Conservation (phyloP, 2,113 vertebrate genomes). For the Takifugu bimaculatus region DNA sequence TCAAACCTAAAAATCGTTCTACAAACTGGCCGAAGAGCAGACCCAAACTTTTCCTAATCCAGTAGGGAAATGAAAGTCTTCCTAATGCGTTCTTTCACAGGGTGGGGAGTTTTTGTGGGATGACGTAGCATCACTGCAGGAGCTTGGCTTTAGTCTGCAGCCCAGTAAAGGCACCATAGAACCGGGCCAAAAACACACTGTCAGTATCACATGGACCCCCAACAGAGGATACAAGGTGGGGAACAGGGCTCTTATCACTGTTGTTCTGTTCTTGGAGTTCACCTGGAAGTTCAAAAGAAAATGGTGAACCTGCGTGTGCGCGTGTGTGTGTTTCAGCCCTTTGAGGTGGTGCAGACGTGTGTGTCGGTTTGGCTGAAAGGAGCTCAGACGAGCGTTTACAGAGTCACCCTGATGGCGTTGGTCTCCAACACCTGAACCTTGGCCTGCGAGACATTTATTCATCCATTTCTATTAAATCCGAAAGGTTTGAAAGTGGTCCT, state of each 20-base stretch:
- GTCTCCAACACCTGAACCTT: constrained; percentile 27
- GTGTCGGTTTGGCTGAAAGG: constrained; percentile 78
- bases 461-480: neutral
- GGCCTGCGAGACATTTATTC: neutral
- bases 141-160: constrained; percentile 80
- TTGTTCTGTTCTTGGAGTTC: constrained; percentile 2
- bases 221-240: constrained; percentile 74
- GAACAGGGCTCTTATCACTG: neutral
- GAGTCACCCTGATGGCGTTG: constrained; percentile 65
- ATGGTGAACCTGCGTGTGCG: constrained; percentile 7
- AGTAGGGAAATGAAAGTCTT: neutral
- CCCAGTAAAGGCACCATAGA: constrained; percentile 72
- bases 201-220: constrained; percentile 83
- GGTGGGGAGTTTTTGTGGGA: constrained; percentile 78
- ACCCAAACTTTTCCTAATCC: neutral
- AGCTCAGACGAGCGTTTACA: constrained; percentile 77
- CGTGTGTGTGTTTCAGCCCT: constrained; percentile 71
- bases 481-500: neutral
- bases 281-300: too few species aligned
- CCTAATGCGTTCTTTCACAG: neutral
- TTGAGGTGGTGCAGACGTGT: constrained; percentile 70
- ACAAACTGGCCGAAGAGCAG: too few species aligned
- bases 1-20: neutral
- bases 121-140: constrained; percentile 58
- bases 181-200: constrained; percentile 65